Base-by-base conservation (phyloP, 2,797 vertebrate genomes). In the Lacerta agilis region DNA sequence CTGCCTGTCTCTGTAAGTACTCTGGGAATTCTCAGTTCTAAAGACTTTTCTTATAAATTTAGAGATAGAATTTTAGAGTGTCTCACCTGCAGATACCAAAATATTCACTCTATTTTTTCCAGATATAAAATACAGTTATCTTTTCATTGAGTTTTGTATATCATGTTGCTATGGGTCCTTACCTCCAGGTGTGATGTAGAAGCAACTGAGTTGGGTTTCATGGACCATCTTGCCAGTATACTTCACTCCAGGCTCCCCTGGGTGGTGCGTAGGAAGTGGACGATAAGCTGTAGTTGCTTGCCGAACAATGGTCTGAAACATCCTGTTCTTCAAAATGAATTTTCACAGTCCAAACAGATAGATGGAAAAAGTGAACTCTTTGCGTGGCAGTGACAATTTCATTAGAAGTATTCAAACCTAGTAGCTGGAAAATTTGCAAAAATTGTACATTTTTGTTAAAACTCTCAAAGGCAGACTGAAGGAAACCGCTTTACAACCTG, bases 171-270 rank as follows among this genome's bases (percentile, higher is more conserved):
- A 58, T 13, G 2, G 17, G 79, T 61, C 83, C 98, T 98, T 98
- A 99, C 98, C 98, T 98, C 98, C 98, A 33, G 98, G 98, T 86
- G 94, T 97, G 87, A 98, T 96, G 79, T 98, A 98, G 76, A 97
- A 97, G 87, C 97, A 98, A 91, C 96, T 97, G 86, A 99, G 97
- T 83, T 98, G 97, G 89, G 91, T 97, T 97, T 99, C 98, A 0
- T 97, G 97, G 92, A 99, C 98, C 95, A 98, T 86, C 79, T 97
- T 98, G 76, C 98, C 98, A 94, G 98, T 98, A 90, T 97, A 98
- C 91, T 97, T 97, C 15, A 95, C 91, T 45, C 98, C 98, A 0
- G 97, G 94, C 86, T 98, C 97, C 27, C 95, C 97, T 43, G 98
- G 91, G 87, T 97, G 96, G 82, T 95, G 94, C 67, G 90, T 95